Evolutionary conservation across 30 jellyfish, hydroid and myxozoan species (phyloP).

Genomic region (Hydractinia symbiolongicarpus): DNA sequence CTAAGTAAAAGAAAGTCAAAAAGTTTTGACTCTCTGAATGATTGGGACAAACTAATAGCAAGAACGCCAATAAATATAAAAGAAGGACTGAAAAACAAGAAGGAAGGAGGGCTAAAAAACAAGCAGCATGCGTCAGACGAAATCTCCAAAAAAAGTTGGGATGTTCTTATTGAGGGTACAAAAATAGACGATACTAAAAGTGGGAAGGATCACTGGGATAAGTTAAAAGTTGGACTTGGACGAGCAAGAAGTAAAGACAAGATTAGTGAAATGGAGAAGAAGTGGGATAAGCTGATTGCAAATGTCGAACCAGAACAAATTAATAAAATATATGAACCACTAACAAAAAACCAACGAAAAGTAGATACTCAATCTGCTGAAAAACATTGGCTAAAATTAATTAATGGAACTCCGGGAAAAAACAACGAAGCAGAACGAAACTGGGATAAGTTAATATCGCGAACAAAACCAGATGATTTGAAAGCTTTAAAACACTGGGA

Average conservation of each 20-base stretch:
- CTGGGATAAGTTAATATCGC: not conserved
- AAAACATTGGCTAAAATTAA: not conserved
- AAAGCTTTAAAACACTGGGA: constrained; percentile 1
- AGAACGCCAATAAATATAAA: not conserved
- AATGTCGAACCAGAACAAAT: not conserved
- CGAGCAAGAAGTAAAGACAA: not conserved
- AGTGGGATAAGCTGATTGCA: constrained; percentile 16
- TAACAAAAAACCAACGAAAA: not conserved
- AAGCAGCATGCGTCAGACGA: not conserved
- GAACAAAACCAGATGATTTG: not conserved
- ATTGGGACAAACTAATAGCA: constrained; percentile 14
- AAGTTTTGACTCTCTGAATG: not conserved
- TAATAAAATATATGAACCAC: not conserved
- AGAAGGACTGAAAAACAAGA: no score
- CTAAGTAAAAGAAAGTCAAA: no score
- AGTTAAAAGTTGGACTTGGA: not conserved
- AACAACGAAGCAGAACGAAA: not conserved
- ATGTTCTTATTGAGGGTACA: constrained; percentile 9
- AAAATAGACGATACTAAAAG: not conserved
- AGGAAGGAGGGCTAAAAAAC: not conserved
- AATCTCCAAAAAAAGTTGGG: constrained; percentile 11
- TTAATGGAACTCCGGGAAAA: not conserved
- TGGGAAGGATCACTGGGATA: not conserved
- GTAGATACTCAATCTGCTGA: not conserved
- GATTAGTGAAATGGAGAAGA: not conserved